phyloP scores from a whole-genome alignment of 2,888 invertebrate genomes.

The Calameuta pallipes region DNA sequence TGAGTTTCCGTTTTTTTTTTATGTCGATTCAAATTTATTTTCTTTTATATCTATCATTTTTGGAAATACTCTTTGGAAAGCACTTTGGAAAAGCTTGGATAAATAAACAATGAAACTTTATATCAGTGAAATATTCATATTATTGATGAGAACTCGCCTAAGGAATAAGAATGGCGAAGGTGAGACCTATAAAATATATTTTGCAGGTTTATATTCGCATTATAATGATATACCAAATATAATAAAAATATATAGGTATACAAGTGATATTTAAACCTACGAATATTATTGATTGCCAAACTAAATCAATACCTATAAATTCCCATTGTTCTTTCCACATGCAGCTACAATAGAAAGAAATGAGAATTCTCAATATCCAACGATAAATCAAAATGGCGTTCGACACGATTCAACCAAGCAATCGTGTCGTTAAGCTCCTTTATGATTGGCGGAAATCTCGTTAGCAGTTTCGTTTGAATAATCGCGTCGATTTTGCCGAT shows the following conservation, averaged over 20 bases:
- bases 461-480: constrained; percentile 64
- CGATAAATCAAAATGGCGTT: not conserved
- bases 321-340: not conserved
- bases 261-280: not conserved
- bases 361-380: not conserved
- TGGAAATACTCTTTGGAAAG: not conserved
- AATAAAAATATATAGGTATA: no score
- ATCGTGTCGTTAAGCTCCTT: not conserved
- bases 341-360: not conserved
- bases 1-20: not conserved
- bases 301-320: not conserved
- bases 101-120: constrained; percentile 56
- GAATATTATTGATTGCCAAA: not conserved
- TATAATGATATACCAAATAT: not conserved
- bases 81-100: constrained; percentile 20
- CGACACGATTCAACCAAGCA: not conserved
- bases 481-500: constrained; percentile 57
- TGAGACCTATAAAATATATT: constrained; percentile 31
- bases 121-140: constrained; percentile 54
- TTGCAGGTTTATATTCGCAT: constrained; percentile 24
- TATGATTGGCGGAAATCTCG: constrained; percentile 62
- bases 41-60: not conserved
- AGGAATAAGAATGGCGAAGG: constrained; percentile 28
- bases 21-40: not conserved
- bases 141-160: constrained; percentile 50